A percentile compares a stretch with the other conserved stretches of the same genome.
Conservation (phyloP, 2,888 invertebrate genomes). For the Arrhopalites spinosus region DNA sequence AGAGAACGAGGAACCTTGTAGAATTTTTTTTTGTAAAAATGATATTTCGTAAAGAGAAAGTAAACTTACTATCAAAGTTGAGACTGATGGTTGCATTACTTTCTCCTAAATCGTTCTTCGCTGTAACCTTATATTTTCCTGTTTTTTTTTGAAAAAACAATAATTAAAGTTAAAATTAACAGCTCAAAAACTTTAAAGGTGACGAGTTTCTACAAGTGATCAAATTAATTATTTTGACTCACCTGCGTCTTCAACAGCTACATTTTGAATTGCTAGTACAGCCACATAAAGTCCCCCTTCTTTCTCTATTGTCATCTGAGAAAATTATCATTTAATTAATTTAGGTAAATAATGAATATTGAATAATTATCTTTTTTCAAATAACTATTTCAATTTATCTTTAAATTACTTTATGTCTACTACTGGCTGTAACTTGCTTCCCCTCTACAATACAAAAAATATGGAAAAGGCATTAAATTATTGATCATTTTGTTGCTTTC, state of each 20-base stretch:
- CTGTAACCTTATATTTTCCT: conserved; percentile 94
- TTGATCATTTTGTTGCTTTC: too few species aligned
- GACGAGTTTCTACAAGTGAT: too few species aligned
- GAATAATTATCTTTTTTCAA: neutral
- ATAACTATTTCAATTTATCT: neutral
- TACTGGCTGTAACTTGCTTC: conserved; percentile 75
- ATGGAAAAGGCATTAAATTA: too few species aligned
- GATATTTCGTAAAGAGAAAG: neutral
- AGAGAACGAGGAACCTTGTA: too few species aligned
- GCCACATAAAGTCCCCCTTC: conserved; percentile 93
- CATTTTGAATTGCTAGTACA: conserved; percentile 88
- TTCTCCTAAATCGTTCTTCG: conserved; percentile 97
- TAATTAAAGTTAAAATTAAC: too few species aligned
- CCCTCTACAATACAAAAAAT: conserved; percentile 78
- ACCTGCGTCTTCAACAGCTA: conserved; percentile 89
- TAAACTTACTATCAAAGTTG: conserved; percentile 94
- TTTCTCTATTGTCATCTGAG: conserved; percentile 82
- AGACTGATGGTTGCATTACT: conserved; percentile 96
- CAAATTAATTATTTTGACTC: too few species aligned
- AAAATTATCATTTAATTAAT: too few species aligned
- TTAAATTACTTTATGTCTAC: conserved; percentile 79
- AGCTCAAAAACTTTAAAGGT: too few species aligned
- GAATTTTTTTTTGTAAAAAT: too few species aligned
- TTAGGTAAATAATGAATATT: too few species aligned
- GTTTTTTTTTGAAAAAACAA: too few species aligned